Base-by-base conservation (phyloP, 2,888 invertebrate genomes). In the Mimachlamys varia region DNA sequence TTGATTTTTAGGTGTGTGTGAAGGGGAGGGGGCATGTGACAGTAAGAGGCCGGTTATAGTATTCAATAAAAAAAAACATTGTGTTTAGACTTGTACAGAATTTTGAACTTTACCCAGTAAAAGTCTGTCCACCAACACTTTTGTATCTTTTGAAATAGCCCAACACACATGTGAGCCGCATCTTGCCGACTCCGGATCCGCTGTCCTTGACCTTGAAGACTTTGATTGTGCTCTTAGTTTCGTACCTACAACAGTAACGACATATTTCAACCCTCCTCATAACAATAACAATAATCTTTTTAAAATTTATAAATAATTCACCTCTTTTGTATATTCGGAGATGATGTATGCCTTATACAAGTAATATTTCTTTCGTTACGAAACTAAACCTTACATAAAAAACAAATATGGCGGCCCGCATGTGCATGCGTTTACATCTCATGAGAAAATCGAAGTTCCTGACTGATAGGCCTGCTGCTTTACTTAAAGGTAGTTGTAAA, bases 161-260 rank as follows among this genome's bases (percentile, higher is more conserved):
- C 50, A 92, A 88, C 12, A 89, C 88, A 76, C 91, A 50, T 87
- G 92, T 92, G n/a, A 92, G 88, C 17, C 87, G 88, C 92, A 92
- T 92, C 22, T 88, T 89, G 19, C n/a, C 58, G 19, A n/a, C 55
- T 53, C 37, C 58, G 19, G 10, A 38, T 53, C 37, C 15, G 38
- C 10, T 44, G 33, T 87, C n/a, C 49, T 53, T 37, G 27, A 88
- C 38, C 89, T 89, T 58, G 89, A 49, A 53, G 53, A n/a, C n/a
- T 44, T 44, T 44, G 44, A 44, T 44, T 44, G 53, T 53, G 53
- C 19, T 53, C 53, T 53, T 50, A 19, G 12, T 15, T 44, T 87
- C 44, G 89, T 37, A 89, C n/a, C 37, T 37, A 0, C 38, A 37
- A 53, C 7, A 7, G 4, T 44, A 44, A 44, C 3, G 44, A 44